These are phyloP conservation scores for Ibycter americanus DNA, from an alignment of 2,797 vertebrate species.

Conservation along the genomic window DNA sequence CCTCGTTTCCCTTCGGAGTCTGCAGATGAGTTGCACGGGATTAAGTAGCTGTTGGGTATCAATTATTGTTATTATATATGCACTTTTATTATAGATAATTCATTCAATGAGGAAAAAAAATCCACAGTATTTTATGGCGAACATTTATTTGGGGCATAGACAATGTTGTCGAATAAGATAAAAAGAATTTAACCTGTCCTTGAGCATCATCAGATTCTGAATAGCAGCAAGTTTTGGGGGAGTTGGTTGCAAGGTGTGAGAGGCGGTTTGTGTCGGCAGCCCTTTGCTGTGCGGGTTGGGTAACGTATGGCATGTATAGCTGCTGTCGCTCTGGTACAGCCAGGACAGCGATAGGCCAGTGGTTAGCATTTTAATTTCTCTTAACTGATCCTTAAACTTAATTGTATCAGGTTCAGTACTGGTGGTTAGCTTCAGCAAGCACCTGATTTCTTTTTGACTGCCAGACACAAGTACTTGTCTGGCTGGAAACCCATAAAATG, in stretches of 20 bases:
- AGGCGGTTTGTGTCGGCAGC: background rate
- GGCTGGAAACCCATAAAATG: background rate
- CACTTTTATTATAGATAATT: background rate
- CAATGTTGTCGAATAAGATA: background rate
- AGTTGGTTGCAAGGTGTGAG: background rate
- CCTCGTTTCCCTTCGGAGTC: rapidly evolving
- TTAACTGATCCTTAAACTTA: background rate
- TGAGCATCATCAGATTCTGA: background rate
- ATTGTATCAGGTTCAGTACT: background rate
- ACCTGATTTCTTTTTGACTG: background rate
- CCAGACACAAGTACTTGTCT: no score
- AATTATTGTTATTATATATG: background rate
- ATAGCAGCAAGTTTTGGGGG: background rate
- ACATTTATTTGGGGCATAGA: background rate
- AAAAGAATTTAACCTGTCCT: background rate
- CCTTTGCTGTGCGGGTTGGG: background rate
- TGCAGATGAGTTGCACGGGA: rapidly evolving
- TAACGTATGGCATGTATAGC: rapidly evolving
- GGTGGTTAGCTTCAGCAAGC: background rate
- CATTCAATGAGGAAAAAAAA: background rate
- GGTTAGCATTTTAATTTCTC: background rate
- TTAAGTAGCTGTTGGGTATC: background rate
- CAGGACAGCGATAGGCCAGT: background rate
- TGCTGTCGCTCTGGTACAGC: background rate
- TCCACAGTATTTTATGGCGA: background rate